Conservation (phyloP, 2,797 vertebrate species). For the Tragelaphus oryx region DNA sequence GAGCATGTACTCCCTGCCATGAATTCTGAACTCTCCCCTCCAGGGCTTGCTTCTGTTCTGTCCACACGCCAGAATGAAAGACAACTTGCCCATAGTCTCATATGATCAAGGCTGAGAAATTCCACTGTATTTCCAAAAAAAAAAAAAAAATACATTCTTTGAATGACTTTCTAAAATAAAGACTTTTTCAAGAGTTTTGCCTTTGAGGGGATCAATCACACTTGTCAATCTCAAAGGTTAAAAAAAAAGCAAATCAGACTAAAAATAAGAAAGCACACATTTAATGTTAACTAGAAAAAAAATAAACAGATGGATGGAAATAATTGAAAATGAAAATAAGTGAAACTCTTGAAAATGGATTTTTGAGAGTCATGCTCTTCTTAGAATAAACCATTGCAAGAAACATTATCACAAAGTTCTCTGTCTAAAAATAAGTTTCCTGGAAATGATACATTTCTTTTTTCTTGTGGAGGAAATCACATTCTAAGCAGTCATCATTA, state of each 20-base stretch:
- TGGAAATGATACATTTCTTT: constrained; percentile 56
- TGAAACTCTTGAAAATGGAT: background rate
- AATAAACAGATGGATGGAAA: background rate
- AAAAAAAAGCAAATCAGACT: background rate
- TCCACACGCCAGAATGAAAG: constrained; percentile 64
- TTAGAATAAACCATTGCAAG: background rate
- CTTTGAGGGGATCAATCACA: constrained; percentile 2
- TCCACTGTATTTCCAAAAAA: constrained; percentile 34
- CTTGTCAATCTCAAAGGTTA: background rate
- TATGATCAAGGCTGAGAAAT: constrained; percentile 57
- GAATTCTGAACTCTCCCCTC: constrained; percentile 62
- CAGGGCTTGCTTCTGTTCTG: constrained; percentile 76
- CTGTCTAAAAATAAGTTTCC: constrained; percentile 60
- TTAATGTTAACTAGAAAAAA: constrained; percentile 1
- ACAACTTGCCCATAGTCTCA: constrained; percentile 46
- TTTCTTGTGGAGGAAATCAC: constrained; percentile 61
- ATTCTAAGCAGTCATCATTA: constrained; percentile 68
- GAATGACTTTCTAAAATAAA: background rate
- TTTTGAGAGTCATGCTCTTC: background rate
- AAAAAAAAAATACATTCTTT: background rate
- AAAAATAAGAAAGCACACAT: background rate
- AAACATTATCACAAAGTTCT: background rate
- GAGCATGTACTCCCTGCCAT: constrained; percentile 64
- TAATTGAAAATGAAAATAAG: background rate
- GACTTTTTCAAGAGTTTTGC: constrained; percentile 35